Evolutionary conservation across 37 sponge, comb jelly and placozoan genomes (phyloP).

Genomic region (Cladorhizidae sp.): DNA sequence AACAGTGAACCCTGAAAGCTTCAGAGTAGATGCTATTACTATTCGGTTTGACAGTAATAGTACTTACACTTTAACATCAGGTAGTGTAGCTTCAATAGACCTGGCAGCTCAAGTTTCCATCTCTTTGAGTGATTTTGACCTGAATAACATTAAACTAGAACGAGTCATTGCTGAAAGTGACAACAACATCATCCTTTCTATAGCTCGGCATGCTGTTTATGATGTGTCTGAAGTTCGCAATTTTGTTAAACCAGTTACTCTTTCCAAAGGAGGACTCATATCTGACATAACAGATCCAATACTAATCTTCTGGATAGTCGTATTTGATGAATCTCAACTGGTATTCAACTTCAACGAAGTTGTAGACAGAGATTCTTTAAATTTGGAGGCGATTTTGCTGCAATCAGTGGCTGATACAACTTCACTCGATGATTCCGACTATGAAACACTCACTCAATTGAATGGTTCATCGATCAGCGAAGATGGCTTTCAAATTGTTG

Average conservation of each 20-base stretch:
- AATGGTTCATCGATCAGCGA: constrained; percentile 54
- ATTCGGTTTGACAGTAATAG: constrained; percentile 15
- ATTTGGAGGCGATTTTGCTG: constrained; percentile 63
- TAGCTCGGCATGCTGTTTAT: constrained; percentile 26
- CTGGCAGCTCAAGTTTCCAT: constrained; percentile 50
- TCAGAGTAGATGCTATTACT: constrained; percentile 25
- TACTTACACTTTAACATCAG: constrained; percentile 20
- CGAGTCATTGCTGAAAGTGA: constrained; percentile 46
- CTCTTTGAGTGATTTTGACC: constrained; percentile 40
- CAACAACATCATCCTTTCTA: constrained; percentile 52
- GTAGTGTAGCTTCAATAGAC: constrained; percentile 18
- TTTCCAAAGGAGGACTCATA: constrained; percentile 36
- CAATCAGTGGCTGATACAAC: constrained; percentile 57
- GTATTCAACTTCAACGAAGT: constrained; percentile 76
- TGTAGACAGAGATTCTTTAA: constrained; percentile 61
- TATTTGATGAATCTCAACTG: constrained; percentile 40
- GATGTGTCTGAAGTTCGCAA: constrained; percentile 69
- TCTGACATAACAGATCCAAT: constrained; percentile 73
- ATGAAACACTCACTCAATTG: constrained; percentile 50
- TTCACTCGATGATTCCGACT: constrained; percentile 6
- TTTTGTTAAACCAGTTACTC: constrained; percentile 10
- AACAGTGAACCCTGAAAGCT: constrained; percentile 55
- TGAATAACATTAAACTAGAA: constrained; percentile 70
- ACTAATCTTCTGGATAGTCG: constrained; percentile 54
- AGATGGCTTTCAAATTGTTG: constrained; percentile 57